Conservation (phyloP, 2,888 invertebrate genomes). For the Archips xylosteana region DNA sequence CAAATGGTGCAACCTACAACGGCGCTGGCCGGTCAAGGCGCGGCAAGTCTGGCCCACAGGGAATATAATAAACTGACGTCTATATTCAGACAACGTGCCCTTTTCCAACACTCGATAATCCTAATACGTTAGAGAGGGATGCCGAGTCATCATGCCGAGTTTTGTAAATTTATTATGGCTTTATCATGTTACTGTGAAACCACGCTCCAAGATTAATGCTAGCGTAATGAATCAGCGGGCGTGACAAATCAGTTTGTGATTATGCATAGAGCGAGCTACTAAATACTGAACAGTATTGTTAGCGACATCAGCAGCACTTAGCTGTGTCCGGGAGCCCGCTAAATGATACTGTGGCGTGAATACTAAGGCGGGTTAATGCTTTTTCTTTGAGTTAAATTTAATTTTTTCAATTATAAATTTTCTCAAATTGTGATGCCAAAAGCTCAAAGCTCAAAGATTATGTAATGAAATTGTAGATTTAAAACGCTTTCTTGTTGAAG, state of each 20-base stretch:
- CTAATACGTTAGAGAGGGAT: constrained; percentile 34
- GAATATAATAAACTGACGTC: constrained; percentile 40
- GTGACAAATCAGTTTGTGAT: constrained; percentile 75
- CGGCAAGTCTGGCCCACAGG: constrained; percentile 30
- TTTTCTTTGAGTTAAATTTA: constrained; percentile 1
- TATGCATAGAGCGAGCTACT: constrained; percentile 44
- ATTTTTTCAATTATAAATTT: neutral
- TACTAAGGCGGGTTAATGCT: constrained; percentile 27
- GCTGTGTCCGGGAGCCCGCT: constrained; percentile 22
- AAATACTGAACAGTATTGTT: constrained; percentile 39
- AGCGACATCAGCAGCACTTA: constrained; percentile 36
- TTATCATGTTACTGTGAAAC: constrained; percentile 60
- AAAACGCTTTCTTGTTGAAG: neutral
- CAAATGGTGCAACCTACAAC: neutral
- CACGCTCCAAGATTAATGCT: constrained; percentile 72
- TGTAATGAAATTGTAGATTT: neutral
- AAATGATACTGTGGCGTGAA: constrained; percentile 33
- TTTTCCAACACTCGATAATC: constrained; percentile 41
- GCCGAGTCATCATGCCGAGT: constrained; percentile 15
- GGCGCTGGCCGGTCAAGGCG: constrained; percentile 15
- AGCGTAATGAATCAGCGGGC: constrained; percentile 76
- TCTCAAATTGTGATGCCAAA: neutral
- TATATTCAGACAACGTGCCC: constrained; percentile 39
- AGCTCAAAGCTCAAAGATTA: neutral
- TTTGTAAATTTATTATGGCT: constrained; percentile 43